phyloP scores from a whole-genome alignment of 1,140 invertebrate species.

The Achatina immaculata region DNA sequence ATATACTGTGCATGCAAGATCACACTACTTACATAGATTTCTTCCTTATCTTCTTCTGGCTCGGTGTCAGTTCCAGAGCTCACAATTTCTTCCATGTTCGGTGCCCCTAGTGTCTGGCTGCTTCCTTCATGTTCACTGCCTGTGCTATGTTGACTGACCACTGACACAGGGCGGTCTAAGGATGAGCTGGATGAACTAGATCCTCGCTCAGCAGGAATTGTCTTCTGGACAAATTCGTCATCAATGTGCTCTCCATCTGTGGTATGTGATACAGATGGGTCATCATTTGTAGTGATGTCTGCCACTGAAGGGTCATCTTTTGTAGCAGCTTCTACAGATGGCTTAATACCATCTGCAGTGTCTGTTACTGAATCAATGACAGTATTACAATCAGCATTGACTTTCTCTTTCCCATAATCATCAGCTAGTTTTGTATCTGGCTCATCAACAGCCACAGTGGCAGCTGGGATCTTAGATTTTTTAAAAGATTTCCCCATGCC shows the following conservation, averaged over 20 bases:
- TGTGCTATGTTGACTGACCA: conserved; percentile 22
- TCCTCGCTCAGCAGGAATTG: background rate
- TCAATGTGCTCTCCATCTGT: background rate
- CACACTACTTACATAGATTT: conserved; percentile 31
- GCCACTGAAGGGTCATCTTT: background rate
- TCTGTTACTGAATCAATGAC: background rate
- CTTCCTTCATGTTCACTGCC: conserved; percentile 11
- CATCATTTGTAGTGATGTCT: background rate
- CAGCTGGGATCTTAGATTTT: background rate
- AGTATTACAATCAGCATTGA: background rate
- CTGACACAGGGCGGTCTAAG: background rate
- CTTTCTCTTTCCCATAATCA: background rate
- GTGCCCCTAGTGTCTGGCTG: background rate
- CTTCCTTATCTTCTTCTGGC: conserved; percentile 35
- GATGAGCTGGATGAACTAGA: background rate
- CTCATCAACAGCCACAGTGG: background rate
- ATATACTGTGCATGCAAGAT: background rate
- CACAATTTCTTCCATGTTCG: conserved; percentile 15
- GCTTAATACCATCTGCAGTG: background rate
- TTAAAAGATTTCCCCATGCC: conserved; percentile 12
- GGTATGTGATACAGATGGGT: too few species aligned
- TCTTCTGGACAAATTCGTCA: background rate
- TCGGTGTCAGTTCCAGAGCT: conserved; percentile 25
- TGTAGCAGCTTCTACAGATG: background rate
- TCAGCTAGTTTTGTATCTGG: background rate